A percentile compares a stretch with the other conserved stretches of the same genome.
Evolutionary conservation across 2,113 vertebrate genomes (phyloP).

Genomic region (Caranx melampygus): DNA sequence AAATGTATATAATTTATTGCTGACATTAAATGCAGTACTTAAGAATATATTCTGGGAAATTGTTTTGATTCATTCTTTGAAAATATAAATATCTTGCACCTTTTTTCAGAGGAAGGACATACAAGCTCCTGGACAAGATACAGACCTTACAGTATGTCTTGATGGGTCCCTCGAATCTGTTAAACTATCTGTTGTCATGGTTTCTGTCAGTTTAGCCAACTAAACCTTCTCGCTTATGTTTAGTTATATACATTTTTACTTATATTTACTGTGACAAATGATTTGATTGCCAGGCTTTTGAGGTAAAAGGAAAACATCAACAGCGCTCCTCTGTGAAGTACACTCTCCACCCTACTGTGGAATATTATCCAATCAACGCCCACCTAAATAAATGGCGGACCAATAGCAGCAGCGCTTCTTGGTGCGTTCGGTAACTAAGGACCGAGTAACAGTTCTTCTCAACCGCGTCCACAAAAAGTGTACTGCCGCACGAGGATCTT

Average conservation of each 20-base stretch:
- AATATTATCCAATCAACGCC: constrained; percentile 63
- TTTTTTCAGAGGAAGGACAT: no score
- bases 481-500: constrained; percentile 68
- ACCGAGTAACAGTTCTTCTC: constrained; percentile 53
- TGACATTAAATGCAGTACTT: neutral
- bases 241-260: neutral
- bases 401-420: constrained; percentile 74
- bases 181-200: no score
- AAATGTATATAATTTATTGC: neutral
- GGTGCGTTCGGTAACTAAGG: constrained; percentile 72
- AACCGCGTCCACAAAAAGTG: constrained; percentile 58
- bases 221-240: neutral
- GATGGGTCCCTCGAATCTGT: neutral
- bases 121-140: neutral
- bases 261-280: neutral
- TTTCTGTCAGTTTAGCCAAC: no score
- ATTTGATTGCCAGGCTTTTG: neutral
- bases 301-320: neutral
- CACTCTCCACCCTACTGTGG: neutral
- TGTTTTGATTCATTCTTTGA: neutral
- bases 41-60: neutral
- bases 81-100: neutral
- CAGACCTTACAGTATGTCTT: neutral
- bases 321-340: rapidly evolving
- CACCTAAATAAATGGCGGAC: constrained; percentile 16